phyloP scores from a whole-genome alignment of 1,140 invertebrate genomes.

The Thaumetopoea pityocampa region DNA sequence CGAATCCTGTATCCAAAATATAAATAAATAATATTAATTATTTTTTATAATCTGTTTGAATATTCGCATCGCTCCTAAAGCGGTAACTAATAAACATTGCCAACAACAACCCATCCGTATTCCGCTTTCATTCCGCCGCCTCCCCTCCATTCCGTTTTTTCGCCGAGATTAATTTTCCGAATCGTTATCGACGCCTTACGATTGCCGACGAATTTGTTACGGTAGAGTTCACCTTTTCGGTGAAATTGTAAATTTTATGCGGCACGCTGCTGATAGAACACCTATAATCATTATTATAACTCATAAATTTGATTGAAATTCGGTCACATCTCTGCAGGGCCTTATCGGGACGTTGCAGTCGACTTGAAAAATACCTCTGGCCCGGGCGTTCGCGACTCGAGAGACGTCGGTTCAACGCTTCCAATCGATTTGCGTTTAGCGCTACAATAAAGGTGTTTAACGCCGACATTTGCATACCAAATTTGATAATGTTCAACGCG shows the following conservation, averaged over 20 bases:
- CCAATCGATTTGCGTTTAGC: conserved; percentile 70
- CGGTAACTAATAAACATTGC: conserved; percentile 26
- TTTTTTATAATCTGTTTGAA: too few species aligned
- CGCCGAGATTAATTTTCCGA: conserved; percentile 66
- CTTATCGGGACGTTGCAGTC: conserved; percentile 69
- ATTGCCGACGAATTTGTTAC: conserved; percentile 71
- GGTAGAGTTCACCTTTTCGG: conserved; percentile 69
- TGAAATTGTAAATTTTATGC: conserved; percentile 71
- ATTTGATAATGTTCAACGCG: conserved; percentile 21
- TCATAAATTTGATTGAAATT: conserved; percentile 75
- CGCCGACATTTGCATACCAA: conserved; percentile 42
- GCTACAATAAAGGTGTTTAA: conserved; percentile 55
- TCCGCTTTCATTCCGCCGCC: conserved; percentile 29
- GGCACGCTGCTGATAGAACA: conserved; percentile 58
- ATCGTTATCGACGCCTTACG: conserved; percentile 70
- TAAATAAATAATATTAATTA: too few species aligned
- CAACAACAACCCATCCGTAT: conserved; percentile 31
- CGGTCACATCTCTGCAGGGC: conserved; percentile 62
- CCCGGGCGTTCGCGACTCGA: conserved; percentile 48
- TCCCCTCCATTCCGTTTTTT: conserved; percentile 49
- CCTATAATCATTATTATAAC: conserved; percentile 74
- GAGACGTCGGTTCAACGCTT: conserved; percentile 48
- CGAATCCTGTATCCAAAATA: too few species aligned
- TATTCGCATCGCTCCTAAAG: conserved; percentile 15
- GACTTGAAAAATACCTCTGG: conserved; percentile 69